phyloP scores from a whole-genome alignment of 2,888 invertebrate species.

The Volucella inflata region DNA sequence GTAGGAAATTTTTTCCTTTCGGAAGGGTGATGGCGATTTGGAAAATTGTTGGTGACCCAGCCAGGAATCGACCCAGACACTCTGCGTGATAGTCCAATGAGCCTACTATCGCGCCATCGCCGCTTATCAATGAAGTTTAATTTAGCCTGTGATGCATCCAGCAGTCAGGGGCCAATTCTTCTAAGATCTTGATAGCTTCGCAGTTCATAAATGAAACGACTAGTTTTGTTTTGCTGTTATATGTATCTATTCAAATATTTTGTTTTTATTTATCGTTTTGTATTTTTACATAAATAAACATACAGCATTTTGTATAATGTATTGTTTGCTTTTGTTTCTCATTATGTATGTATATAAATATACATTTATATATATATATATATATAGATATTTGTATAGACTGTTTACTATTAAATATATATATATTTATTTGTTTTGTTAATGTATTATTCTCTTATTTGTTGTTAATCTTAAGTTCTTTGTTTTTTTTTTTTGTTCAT shows the following conservation, averaged over 20 bases:
- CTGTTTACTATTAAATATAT: conserved; percentile 57
- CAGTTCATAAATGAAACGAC: no score
- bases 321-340: conserved; percentile 32
- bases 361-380: conserved; percentile 48
- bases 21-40: no score
- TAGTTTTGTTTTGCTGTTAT: conserved; percentile 38
- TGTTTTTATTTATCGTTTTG: conserved; percentile 51
- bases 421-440: conserved; percentile 45
- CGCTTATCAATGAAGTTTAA: no score
- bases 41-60: no score
- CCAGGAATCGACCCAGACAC: no score
- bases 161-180: no score
- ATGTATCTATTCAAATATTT: conserved; percentile 62
- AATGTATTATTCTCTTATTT: no score
- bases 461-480: conserved; percentile 9
- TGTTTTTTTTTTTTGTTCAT: conserved; percentile 23
- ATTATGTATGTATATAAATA: conserved; percentile 51
- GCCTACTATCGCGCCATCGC: no score
- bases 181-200: no score
- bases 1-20: no score
- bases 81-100: no score
- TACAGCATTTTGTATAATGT: conserved; percentile 68
- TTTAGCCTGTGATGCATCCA: no score
- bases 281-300: conserved; percentile 70
- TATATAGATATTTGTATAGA: conserved; percentile 72